phyloP scores from a whole-genome alignment of 2,797 vertebrate species.

The Microcaecilia unicolor region DNA sequence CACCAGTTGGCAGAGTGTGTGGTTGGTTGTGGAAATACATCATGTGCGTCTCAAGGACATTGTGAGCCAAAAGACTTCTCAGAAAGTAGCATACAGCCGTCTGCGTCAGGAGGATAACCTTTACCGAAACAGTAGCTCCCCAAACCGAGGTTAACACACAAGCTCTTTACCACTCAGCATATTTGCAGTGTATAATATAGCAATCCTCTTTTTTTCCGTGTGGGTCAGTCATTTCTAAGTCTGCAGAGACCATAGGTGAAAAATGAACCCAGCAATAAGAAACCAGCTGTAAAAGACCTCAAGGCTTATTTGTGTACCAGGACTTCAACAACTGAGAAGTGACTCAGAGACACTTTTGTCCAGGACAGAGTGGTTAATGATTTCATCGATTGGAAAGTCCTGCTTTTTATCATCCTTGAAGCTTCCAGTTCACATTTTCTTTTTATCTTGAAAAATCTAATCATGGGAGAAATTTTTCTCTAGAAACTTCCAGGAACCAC shows the following conservation, averaged over 20 bases:
- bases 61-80: no score
- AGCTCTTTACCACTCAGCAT: background rate
- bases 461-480: background rate
- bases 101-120: no score
- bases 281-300: conserved; percentile 7
- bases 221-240: conserved; percentile 8
- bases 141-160: conserved; percentile 7
- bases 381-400: background rate
- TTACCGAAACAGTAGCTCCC: background rate
- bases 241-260: conserved; percentile 2
- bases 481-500: no score
- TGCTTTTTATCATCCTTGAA: background rate
- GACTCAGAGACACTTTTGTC: background rate
- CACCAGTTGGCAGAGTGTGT: no score
- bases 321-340: conserved; percentile 1
- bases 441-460: background rate
- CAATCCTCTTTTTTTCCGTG: background rate
- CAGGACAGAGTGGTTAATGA: background rate
- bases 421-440: background rate
- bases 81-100: no score
- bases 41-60: no score
- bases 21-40: no score
- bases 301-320: background rate
- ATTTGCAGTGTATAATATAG: background rate
- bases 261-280: conserved; percentile 8